Conservation (phyloP, 1,140 invertebrate genomes). For the Drosophila tsacasi region DNA sequence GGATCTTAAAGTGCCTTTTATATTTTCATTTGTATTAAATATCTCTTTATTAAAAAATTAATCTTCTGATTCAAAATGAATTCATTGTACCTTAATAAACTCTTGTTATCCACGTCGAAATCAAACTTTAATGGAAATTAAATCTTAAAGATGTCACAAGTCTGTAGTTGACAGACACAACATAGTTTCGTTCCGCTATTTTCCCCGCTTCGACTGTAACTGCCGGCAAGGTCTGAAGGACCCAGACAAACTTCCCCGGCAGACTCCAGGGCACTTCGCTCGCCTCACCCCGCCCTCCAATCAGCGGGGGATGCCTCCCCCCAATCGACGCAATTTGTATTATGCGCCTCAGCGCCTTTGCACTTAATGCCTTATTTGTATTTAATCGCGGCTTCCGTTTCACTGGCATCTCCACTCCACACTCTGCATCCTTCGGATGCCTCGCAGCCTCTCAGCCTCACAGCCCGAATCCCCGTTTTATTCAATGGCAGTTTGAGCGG, state of each 20-base stretch:
- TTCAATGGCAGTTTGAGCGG: slow-evolving; percentile 70
- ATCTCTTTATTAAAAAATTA: not conserved
- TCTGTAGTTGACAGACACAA: slow-evolving; percentile 5
- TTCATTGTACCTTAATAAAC: not conserved
- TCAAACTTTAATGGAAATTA: not conserved
- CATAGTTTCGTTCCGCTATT: slow-evolving; percentile 30
- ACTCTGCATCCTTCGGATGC: not conserved
- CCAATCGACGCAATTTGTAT: slow-evolving; percentile 82
- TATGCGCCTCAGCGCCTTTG: slow-evolving; percentile 80
- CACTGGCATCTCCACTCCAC: slow-evolving; percentile 54
- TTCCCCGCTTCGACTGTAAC: slow-evolving; percentile 17
- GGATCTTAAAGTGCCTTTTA: too few species aligned
- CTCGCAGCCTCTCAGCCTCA: slow-evolving; percentile 6
- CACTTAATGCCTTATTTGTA: slow-evolving; percentile 83
- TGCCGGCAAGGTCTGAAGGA: slow-evolving; percentile 31
- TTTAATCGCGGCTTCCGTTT: slow-evolving; percentile 82
- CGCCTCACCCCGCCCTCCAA: slow-evolving; percentile 12
- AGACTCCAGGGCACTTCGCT: not conserved
- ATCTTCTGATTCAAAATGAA: not conserved
- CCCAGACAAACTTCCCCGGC: slow-evolving; percentile 27
- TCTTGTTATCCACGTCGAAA: not conserved
- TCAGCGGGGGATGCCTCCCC: slow-evolving; percentile 31
- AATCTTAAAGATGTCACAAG: slow-evolving; percentile 4
- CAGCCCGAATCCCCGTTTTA: slow-evolving; percentile 43
- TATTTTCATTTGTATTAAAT: too few species aligned